Base-by-base conservation (phyloP, 2,113 vertebrate genomes). In the Ardeotis arabs region DNA sequence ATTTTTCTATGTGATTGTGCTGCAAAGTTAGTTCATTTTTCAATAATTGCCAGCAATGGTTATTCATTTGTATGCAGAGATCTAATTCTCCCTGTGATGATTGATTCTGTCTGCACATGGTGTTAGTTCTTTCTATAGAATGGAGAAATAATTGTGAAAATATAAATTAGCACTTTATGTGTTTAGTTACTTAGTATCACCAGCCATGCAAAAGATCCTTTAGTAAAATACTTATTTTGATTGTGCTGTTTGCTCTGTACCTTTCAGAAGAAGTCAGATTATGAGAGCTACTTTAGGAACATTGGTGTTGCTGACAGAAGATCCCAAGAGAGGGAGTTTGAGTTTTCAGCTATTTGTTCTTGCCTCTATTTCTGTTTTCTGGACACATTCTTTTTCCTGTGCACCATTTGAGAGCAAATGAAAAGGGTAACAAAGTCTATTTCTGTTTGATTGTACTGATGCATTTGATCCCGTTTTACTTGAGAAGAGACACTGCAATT, bases 291-390 rank as follows among this genome's bases (percentile, higher is more conserved):
- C 64, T 62, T 25, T 50, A 70, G 62, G 50, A 87, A 76, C 20
- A 14, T 10, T 18, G 7, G 5, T 45, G 25, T 11, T 94, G 41
- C 73, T 95, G 66, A 66, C 7, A 9, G 33, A 79, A 79, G 64
- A n/a, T 81, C 31, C 22, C 2, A 7, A 41, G 49, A 76, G 59
- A 84, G 24, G 3, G 20, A 86, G 37, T 85, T 27, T 45, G 56
- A 47, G 27, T 74, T 92, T 80, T 93, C 47, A 45, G 14, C 64
- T 92, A 37, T 89, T 89, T 92, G 84, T 83, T 93, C 56, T 87
- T 95, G 45, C 41, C 20, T 92, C 44, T 24, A 19, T 63, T 74
- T 87, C 69, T 86, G 14, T 62, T 41, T 90, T 84, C 52, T 62
- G 68, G 89, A 52, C 78, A 69, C 4, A 7, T 53, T 77, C 10